Evolutionary conservation across 2,888 invertebrate species (phyloP).

Genomic region (Acronicta alni): DNA sequence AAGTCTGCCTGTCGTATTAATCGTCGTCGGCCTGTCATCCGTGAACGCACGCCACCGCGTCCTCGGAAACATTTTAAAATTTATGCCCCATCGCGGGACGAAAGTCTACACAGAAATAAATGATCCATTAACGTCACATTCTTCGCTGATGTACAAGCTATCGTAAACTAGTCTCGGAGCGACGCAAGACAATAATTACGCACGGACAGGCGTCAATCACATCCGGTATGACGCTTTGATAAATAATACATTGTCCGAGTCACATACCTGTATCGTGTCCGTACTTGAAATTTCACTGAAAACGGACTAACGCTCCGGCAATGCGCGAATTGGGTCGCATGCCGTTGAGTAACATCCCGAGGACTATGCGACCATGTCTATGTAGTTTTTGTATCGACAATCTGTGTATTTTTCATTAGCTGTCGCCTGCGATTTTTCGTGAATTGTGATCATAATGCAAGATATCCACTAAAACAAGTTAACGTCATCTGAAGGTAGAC

Average conservation of each 20-base stretch:
- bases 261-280: slow-evolving; percentile 63
- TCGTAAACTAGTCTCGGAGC: slow-evolving; percentile 16
- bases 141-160: slow-evolving; percentile 19
- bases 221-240: slow-evolving; percentile 57
- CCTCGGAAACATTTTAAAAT: background rate
- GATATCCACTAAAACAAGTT: too few relatives aligned
- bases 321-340: slow-evolving; percentile 71
- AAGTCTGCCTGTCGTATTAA: too few relatives aligned
- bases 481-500: too few relatives aligned
- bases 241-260: slow-evolving; percentile 63
- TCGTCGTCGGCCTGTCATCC: too few relatives aligned
- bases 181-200: slow-evolving; percentile 43
- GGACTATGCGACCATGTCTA: slow-evolving; percentile 50
- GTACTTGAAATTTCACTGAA: slow-evolving; percentile 67
- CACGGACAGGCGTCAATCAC: slow-evolving; percentile 51
- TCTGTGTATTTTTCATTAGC: slow-evolving; percentile 33
- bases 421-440: too few relatives aligned
- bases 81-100: background rate
- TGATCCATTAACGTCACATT: slow-evolving; percentile 17
- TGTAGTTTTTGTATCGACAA: slow-evolving; percentile 44
- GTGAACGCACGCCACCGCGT: too few relatives aligned
- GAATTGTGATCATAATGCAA: too few relatives aligned
- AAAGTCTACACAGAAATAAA: slow-evolving; percentile 24
- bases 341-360: slow-evolving; percentile 64
- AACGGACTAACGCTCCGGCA: slow-evolving; percentile 63